Conservation (phyloP, 2,113 vertebrate genomes). For the Entelurus aequoreus region DNA sequence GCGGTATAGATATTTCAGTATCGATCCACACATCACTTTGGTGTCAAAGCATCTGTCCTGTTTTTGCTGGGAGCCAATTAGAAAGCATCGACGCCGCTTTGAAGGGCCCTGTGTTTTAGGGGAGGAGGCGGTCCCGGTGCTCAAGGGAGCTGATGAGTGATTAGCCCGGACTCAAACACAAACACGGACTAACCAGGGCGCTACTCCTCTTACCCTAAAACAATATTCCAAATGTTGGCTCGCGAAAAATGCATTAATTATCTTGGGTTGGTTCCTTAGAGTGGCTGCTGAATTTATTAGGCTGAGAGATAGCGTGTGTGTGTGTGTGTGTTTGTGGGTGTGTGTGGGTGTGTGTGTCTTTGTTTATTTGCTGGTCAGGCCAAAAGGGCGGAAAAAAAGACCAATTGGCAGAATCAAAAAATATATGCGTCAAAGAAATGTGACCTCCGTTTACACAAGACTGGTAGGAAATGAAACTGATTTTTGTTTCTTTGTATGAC, state of each 20-base stretch:
- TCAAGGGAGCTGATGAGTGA: conserved; percentile 36
- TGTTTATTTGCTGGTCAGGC: not conserved
- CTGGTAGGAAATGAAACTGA: too few species aligned
- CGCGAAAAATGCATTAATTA: conserved; percentile 7
- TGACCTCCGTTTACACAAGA: too few species aligned
- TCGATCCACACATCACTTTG: too few species aligned
- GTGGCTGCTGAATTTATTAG: conserved; percentile 7
- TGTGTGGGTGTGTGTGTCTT: too few species aligned
- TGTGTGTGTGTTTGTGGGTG: too few species aligned
- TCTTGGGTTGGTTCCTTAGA: conserved; percentile 15
- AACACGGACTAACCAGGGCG: conserved; percentile 27
- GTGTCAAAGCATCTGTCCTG: conserved; percentile 32
- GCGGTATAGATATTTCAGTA: too few species aligned
- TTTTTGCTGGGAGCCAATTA: conserved; percentile 39
- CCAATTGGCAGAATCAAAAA: conserved; percentile 10
- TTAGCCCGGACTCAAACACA: conserved; percentile 45
- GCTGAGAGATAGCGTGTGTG: too few species aligned
- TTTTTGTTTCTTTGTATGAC: too few species aligned
- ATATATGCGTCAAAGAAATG: conserved; percentile 11
- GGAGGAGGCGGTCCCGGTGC: not conserved
- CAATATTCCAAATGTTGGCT: conserved; percentile 19
- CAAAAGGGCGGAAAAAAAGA: conserved; percentile 15
- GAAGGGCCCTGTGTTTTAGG: conserved; percentile 1
- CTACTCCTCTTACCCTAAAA: conserved; percentile 31
- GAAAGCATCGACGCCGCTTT: conserved; percentile 19